Base-by-base conservation (phyloP, 37 sponge, comb jelly and placozoan species). In the Beroe ovata region DNA sequence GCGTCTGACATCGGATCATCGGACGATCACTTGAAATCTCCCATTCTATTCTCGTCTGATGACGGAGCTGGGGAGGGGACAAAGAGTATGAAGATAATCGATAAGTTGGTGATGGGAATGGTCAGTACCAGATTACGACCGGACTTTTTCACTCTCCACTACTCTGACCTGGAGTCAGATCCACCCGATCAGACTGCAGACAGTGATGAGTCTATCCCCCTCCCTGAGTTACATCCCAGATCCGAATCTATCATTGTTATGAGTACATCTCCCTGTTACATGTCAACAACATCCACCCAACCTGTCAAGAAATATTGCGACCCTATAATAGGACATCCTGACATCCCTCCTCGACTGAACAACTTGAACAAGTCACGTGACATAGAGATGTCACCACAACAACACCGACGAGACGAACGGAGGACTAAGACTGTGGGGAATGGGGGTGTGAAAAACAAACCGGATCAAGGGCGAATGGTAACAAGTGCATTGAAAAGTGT, bases 401-500 rank as follows among this genome's bases (percentile, higher is more conserved):
- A n/a, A n/a, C n/a, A n/a, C n/a, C n/a, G n/a, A n/a, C 54, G 54
- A 16, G 54, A 47, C 54, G 11, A 11, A 6, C 6, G 54, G 6
- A 47, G 54, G 11, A 11, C 6, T 6, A 47, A 47, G 54, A 47
- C 11, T 47, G 11, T 11, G 11, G 54, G 54, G 11, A 16, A 16
- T 6, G 54, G 54, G 54, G 54, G 54, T 47, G 54, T 47, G 54
- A 47, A 11, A 11, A 47, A 11, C 54, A 47, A 47, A 11, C 54
- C 54, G 11, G 54, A 26, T 34, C 69, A 66, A 32, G 32, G 30
- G 69, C 29, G 16, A 37, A 66, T 66, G 69, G 8, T 66, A 1
- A 66, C 69, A 34, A 29, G 36, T 66, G 69, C 69, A 1, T 37
- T 66, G 16, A 66, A 66, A 18, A 66, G 69, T 66, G 69, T 66